phyloP scores from a whole-genome alignment of 92 coral and sea anemone genomes.

The Zoanthus sansibaricus region DNA sequence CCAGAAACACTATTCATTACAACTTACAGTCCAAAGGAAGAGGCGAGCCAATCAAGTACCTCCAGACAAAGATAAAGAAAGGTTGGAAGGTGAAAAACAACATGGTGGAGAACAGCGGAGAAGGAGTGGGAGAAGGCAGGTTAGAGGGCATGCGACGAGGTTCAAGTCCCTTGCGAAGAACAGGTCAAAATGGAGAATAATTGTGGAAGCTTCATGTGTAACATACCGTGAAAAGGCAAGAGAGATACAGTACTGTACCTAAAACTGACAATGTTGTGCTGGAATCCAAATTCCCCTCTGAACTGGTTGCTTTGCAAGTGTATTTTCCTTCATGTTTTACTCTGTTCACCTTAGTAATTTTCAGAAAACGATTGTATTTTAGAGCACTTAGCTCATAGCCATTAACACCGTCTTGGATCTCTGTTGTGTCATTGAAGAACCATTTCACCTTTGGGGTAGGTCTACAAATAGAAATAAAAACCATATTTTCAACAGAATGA shows the following conservation, averaged over 20 bases:
- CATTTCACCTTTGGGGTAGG: slow-evolving; percentile 28
- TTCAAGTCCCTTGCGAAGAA: too few relatives aligned
- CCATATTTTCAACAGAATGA: too few relatives aligned
- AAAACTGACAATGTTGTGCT: slow-evolving; percentile 9
- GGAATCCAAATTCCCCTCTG: neutral
- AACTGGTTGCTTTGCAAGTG: neutral
- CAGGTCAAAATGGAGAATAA: neutral
- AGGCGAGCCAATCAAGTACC: too few relatives aligned
- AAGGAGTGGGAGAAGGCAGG: too few relatives aligned
- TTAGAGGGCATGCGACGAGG: too few relatives aligned
- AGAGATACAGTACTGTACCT: neutral
- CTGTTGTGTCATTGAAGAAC: slow-evolving; percentile 2
- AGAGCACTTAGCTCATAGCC: neutral
- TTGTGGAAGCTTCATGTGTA: neutral
- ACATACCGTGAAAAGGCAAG: neutral
- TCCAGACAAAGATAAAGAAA: too few relatives aligned
- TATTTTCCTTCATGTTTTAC: slow-evolving; percentile 27
- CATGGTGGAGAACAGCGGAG: too few relatives aligned
- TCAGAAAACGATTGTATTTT: neutral
- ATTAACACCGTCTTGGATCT: slow-evolving; percentile 6
- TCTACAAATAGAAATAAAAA: neutral
- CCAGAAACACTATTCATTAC: too few relatives aligned
- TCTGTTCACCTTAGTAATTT: neutral
- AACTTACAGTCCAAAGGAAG: too few relatives aligned
- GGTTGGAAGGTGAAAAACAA: too few relatives aligned